Evolutionary conservation across 1,140 invertebrate genomes (phyloP).

Genomic region (Drosophila pallidifrons): DNA sequence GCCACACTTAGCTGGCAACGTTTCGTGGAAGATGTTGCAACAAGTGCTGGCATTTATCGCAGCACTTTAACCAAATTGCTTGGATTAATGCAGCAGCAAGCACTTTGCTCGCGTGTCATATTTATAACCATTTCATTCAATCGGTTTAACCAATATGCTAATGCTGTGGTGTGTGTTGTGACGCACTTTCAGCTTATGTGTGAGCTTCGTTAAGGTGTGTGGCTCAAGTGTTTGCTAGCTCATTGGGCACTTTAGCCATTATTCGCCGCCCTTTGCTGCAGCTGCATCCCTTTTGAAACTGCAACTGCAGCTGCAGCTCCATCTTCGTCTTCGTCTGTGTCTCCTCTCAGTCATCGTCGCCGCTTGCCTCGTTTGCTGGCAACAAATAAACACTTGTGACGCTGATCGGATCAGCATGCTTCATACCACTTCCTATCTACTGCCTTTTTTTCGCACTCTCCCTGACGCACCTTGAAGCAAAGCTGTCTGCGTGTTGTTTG

Average conservation of each 20-base stretch:
- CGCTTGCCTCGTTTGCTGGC: slow-evolving; percentile 54
- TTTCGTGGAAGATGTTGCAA: background rate
- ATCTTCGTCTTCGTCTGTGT: background rate
- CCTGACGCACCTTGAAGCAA: slow-evolving; percentile 24
- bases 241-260: slow-evolving; percentile 72
- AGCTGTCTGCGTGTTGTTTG: slow-evolving; percentile 27
- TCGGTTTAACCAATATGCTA: slow-evolving; percentile 65
- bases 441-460: too few relatives aligned
- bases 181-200: too few relatives aligned
- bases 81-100: slow-evolving; percentile 41
- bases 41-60: slow-evolving; percentile 23
- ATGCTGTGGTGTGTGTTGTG: slow-evolving; percentile 23
- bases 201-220: background rate
- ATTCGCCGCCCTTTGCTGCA: slow-evolving; percentile 27
- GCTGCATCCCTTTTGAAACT: background rate
- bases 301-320: slow-evolving; percentile 22
- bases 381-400: slow-evolving; percentile 79
- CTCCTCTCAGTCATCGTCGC: background rate
- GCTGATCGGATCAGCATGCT: slow-evolving; percentile 64
- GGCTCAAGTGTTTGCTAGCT: slow-evolving; percentile 65
- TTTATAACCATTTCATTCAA: slow-evolving; percentile 39
- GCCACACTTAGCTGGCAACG: background rate
- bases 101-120: slow-evolving; percentile 37
- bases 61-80: slow-evolving; percentile 37
- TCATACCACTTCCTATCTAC: background rate